Conservation (phyloP, 2,113 vertebrate genomes). For the Mus spicilegus region DNA sequence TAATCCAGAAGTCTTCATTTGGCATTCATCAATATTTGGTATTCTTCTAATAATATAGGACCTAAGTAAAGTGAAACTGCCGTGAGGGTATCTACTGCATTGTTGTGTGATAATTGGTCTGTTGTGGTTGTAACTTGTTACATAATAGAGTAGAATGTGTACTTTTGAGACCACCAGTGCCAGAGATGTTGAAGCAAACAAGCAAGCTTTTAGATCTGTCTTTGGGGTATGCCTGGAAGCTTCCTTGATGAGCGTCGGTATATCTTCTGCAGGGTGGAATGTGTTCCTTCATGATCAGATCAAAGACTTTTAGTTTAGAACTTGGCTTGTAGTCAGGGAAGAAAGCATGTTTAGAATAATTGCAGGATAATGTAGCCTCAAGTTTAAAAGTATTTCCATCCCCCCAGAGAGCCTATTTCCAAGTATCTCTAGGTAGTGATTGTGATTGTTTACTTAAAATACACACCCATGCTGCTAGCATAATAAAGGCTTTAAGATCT, state of each 20-base stretch:
- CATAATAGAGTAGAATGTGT: background rate
- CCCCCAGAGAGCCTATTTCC: constrained; percentile 12
- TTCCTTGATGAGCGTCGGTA: constrained; percentile 62
- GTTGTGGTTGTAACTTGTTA: background rate
- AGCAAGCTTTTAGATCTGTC: constrained; percentile 49
- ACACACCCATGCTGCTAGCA: background rate
- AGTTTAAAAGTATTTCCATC: background rate
- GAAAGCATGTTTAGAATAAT: constrained; percentile 67
- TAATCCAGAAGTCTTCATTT: background rate
- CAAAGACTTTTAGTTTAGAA: constrained; percentile 75
- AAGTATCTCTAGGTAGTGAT: background rate
- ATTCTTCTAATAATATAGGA: background rate
- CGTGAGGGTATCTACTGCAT: background rate
- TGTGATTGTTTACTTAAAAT: background rate
- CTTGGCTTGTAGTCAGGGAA: constrained; percentile 69
- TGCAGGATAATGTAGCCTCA: background rate
- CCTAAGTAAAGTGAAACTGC: background rate
- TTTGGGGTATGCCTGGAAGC: constrained; percentile 21
- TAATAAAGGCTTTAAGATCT: background rate
- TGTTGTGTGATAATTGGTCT: background rate
- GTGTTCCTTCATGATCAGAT: constrained; percentile 79
- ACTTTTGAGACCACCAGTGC: background rate
- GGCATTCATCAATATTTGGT: background rate
- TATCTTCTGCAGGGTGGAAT: constrained; percentile 62
- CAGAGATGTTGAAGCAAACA: background rate